phyloP scores from a whole-genome alignment of 35 echinoderm and acorn worm species.

The Apostichopus californicus region DNA sequence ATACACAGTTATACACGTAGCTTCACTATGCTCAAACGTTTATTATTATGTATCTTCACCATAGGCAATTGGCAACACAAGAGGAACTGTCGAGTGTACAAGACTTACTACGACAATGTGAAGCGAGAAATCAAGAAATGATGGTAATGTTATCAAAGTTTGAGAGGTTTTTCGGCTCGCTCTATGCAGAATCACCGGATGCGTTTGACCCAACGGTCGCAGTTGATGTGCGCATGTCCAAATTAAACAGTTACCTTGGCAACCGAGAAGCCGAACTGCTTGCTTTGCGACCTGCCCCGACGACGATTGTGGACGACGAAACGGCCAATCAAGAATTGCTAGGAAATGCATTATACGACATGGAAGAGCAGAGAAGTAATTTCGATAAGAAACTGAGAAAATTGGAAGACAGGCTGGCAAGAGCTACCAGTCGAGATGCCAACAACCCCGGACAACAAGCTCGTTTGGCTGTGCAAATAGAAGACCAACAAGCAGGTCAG shows the following conservation, averaged over 20 bases:
- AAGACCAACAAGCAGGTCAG: background rate
- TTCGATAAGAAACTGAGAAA: slow-evolving; percentile 44
- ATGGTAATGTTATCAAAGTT: slow-evolving; percentile 67
- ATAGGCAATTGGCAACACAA: slow-evolving; percentile 6
- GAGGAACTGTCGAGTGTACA: slow-evolving; percentile 16
- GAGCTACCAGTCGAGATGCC: background rate
- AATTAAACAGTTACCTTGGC: slow-evolving; percentile 78
- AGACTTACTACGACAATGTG: slow-evolving; percentile 11
- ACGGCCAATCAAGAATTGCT: slow-evolving; percentile 66
- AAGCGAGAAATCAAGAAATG: slow-evolving; percentile 38
- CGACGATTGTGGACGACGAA: slow-evolving; percentile 42
- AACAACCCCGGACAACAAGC: background rate
- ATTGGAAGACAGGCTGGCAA: slow-evolving; percentile 19
- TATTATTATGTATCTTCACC: background rate
- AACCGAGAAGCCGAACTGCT: slow-evolving; percentile 78
- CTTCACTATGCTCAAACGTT: background rate
- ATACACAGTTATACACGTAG: background rate
- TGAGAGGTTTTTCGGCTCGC: slow-evolving; percentile 78
- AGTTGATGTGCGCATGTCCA: slow-evolving; percentile 61
- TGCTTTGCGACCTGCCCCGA: slow-evolving; percentile 60
- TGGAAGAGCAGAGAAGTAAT: slow-evolving; percentile 44
- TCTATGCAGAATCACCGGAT: slow-evolving; percentile 77
- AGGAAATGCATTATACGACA: slow-evolving; percentile 51
- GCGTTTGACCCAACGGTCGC: slow-evolving; percentile 57
- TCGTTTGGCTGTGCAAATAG: background rate